Evolutionary conservation across 2,797 vertebrate genomes (phyloP), one percentile per base, ranked within the genome.

Genomic region (Crypturellus tataupa): DNA sequence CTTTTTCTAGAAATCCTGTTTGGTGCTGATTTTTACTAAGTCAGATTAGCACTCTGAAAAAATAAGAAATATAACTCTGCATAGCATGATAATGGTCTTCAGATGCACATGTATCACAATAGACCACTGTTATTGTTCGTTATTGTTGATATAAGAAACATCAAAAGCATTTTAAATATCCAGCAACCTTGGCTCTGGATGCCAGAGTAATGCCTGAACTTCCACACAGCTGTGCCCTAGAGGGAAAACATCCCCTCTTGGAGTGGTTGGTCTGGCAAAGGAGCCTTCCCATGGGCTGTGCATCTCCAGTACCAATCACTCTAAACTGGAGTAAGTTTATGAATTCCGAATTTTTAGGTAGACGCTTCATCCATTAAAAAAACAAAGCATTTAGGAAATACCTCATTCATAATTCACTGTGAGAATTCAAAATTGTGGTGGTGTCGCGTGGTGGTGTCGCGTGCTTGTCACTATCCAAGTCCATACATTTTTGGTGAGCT

Each of bases 101-200:
- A 68, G 47, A 44, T 71, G 49, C 16, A 49, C 7, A 2, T 11
- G 18, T 56, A 16, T 83, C 40, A 59, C 17, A 82, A 20, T 44
- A 87, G 39, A 27, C 29, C 68, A 39, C 69, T 83, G 8, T 73
- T 82, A 39, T 68, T 33, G 10, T 82, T 92, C 24, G 3, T 87
- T 83, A 47, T 37, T 68, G 37, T 69, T 87, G 33, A 51, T 55
- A 23, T 62, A 79, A 65, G 77, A 85, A 75, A 80, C 31, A 68
- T 80, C 64, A 89, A 92, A 96, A 85, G 5, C 58, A 80, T 59
- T 87, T 83, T 80, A 62, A 91, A 91, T 72, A 25, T 76, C 9
- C 10, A 31, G 29, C 58, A 87, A 29, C 68, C 69, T 77, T 62
- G 53, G 6, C 53, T 80, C 49, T 85, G 81, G 71, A 58, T 83